These are phyloP conservation scores for Artibeus jamaicensis DNA, from an alignment of 2,797 vertebrate species.

Conservation along the genomic window DNA sequence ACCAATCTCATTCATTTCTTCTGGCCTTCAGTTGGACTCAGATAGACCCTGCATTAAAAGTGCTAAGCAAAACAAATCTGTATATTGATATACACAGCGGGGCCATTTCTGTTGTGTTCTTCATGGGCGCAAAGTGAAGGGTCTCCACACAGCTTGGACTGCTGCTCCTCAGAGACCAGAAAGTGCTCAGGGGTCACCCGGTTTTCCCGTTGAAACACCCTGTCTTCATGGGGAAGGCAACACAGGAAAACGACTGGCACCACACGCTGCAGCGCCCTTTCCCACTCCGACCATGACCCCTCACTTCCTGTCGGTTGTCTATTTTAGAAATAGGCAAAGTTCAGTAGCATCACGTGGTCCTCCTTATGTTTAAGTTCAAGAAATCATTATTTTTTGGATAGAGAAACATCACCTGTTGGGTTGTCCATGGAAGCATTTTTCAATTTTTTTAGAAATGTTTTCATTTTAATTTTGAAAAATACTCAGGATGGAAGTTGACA, in stretches of 20 bases:
- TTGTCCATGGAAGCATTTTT: not conserved
- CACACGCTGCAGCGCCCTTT: not conserved
- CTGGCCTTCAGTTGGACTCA: not conserved
- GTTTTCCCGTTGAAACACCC: not conserved
- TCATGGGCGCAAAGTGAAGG: not conserved
- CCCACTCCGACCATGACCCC: not conserved
- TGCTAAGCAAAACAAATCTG: not conserved
- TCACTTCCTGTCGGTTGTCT: not conserved
- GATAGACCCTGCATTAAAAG: not conserved
- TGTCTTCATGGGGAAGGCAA: not conserved
- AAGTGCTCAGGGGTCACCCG: not conserved
- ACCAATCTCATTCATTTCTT: not conserved
- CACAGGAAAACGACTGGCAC: not conserved
- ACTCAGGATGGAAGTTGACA: not conserved
- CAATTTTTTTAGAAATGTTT: not conserved
- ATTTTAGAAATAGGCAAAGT: not conserved
- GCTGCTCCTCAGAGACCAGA: not conserved
- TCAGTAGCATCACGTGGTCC: not conserved
- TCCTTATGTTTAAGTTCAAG: not conserved
- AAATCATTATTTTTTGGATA: not conserved
- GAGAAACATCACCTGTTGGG: not conserved
- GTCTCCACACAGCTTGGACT: not conserved
- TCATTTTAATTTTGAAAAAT: constrained; percentile 20
- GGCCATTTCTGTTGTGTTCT: not conserved
- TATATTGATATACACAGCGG: not conserved